These are phyloP conservation scores for Epinephelus awoara DNA, from an alignment of 2,797 vertebrate genomes.

Conservation along the genomic window DNA sequence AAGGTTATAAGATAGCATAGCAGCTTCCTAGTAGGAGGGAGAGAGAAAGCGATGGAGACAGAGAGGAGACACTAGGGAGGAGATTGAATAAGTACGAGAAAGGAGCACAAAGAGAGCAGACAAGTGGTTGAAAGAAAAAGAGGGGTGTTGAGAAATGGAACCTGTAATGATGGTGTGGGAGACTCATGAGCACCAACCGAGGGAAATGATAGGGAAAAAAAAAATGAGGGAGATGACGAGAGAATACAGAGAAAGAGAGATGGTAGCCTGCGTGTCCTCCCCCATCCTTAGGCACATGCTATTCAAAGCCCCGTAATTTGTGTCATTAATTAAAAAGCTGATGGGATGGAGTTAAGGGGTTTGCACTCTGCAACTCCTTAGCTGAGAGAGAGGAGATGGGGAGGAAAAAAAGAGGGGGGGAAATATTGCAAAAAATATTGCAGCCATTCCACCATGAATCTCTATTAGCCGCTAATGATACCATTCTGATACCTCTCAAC, in stretches of 20 bases:
- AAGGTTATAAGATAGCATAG: constrained; percentile 79
- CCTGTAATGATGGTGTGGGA: constrained; percentile 73
- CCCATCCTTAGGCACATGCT: constrained; percentile 83
- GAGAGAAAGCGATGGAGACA: constrained; percentile 47
- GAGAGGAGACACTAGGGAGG: constrained; percentile 57
- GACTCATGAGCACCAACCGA: constrained; percentile 53
- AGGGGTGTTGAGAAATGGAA: constrained; percentile 75
- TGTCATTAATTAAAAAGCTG: constrained; percentile 86
- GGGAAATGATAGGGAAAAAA: constrained; percentile 61
- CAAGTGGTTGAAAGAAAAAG: constrained; percentile 70
- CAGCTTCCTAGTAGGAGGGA: constrained; percentile 55
- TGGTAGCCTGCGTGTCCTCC: constrained; percentile 66
- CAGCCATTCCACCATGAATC: constrained; percentile 84
- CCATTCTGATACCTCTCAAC: constrained; percentile 84
- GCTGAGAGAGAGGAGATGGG: constrained; percentile 29
- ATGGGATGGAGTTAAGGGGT: constrained; percentile 78
- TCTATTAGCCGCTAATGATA: constrained; percentile 87
- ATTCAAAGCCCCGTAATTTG: constrained; percentile 83
- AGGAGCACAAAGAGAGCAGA: constrained; percentile 69
- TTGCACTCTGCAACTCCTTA: constrained; percentile 64
- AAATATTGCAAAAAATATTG: constrained; percentile 74
- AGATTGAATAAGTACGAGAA: constrained; percentile 68
- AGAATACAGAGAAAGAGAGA: constrained; percentile 71
- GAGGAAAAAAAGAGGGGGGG: background rate
- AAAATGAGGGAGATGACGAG: constrained; percentile 56